These are phyloP conservation scores for Nemotelus nigrinus DNA, from an alignment of 2,888 invertebrate genomes.

Conservation along the genomic window DNA sequence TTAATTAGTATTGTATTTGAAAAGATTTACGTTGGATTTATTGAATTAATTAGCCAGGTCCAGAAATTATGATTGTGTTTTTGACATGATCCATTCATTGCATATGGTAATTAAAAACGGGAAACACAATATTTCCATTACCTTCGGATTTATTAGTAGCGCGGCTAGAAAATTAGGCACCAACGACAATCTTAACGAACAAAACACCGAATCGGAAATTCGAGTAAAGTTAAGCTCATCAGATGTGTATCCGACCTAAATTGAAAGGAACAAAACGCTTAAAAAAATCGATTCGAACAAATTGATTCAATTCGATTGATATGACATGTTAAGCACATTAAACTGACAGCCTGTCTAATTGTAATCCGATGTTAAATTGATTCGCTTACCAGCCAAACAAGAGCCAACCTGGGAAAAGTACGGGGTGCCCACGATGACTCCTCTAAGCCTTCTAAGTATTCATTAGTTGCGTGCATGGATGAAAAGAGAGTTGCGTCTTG, in stretches of 20 bases:
- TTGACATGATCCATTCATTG: conserved; percentile 27
- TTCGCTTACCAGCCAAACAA: conserved; percentile 34
- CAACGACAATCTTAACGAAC: background rate
- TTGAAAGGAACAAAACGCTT: conserved; percentile 15
- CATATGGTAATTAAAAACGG: conserved; percentile 32
- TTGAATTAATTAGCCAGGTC: conserved; percentile 27
- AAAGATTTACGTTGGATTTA: conserved; percentile 33
- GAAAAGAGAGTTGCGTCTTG: background rate
- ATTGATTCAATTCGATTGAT: conserved; percentile 45
- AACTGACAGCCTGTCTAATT: conserved; percentile 49
- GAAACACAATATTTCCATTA: conserved; percentile 21
- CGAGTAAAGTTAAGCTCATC: conserved; percentile 18
- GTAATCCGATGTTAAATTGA: conserved; percentile 46
- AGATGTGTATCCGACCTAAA: conserved; percentile 4
- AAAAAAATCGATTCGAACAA: conserved; percentile 39
- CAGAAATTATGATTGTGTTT: conserved; percentile 4
- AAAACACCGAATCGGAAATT: background rate
- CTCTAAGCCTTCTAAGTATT: conserved; percentile 10
- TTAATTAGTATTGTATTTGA: conserved; percentile 39
- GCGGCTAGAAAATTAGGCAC: background rate
- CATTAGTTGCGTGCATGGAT: conserved; percentile 3
- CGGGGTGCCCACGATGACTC: background rate
- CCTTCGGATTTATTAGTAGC: conserved; percentile 5
- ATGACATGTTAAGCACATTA: conserved; percentile 50
- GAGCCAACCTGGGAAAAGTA: conserved; percentile 28